Base-by-base conservation (phyloP, 2,888 invertebrate genomes). In the Parnassius glacialis region DNA sequence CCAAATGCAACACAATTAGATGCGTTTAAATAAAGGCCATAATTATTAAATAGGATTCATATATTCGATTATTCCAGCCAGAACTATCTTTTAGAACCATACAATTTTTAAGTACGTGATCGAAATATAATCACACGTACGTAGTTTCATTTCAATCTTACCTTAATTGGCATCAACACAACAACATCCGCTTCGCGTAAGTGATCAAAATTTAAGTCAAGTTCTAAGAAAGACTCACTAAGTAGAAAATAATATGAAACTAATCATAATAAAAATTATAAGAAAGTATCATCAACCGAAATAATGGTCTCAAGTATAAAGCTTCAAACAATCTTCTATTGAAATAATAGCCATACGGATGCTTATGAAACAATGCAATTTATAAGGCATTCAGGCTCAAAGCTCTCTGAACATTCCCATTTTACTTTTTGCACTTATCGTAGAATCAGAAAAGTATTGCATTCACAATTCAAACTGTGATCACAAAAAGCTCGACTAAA, bases 401-500 rank as follows among this genome's bases (percentile, higher is more conserved):
- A 57, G 25, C 59, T 55, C 56, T 68, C 66, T 67, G 62, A 52
- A 48, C 55, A 58, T 55, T 65, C 64, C 67, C 70, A 67, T 75
- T 81, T 78, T 73, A 75, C 74, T 80, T 79, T 82, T 82, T 77
- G 75, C 70, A 68, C 54, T 62, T 69, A 77, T 75, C 71, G 61
- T 63, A 70, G 64, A 73, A 76, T 80, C 75, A 76, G 67, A 71
- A 68, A 63, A 66, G 64, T 78, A 76, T 75, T 74, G 74, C 80
- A 77, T 84, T 78, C 75, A 79, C 75, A 80, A 80, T 80, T 68
- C 78, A 78, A 84, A 81, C 78, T 72, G 78, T 79, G 78, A 74
- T 78, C 75, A 85, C 75, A 87, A 87, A 88, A 89, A 87, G 72
- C 79, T 85, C 81, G 79, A 87, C 87, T 86, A 89, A 88, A 90